These are phyloP conservation scores for Lepidurus packardi DNA, from an alignment of 1,140 invertebrate species.

Conservation along the genomic window DNA sequence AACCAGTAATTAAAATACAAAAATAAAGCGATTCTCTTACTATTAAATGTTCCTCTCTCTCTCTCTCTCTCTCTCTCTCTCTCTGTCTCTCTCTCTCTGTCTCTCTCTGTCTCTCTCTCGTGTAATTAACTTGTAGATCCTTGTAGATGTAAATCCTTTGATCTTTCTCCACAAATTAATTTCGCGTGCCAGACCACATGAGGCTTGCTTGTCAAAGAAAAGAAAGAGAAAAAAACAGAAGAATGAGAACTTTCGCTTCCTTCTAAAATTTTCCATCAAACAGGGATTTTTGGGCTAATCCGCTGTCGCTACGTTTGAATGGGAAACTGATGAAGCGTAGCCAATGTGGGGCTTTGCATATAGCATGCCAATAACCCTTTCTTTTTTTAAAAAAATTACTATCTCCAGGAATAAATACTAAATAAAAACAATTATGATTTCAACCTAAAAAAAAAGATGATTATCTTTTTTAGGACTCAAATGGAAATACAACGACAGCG, in stretches of 20 bases:
- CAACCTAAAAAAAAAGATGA: neutral
- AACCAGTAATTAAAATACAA: no score
- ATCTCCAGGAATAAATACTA: neutral
- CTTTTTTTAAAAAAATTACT: neutral
- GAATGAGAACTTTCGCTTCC: neutral
- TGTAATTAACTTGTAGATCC: no score
- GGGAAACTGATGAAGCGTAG: slow-evolving; percentile 3
- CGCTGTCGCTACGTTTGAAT: slow-evolving; percentile 9
- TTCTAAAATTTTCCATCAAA: neutral
- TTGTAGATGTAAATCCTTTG: no score
- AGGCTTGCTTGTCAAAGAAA: neutral
- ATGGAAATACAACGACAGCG: neutral
- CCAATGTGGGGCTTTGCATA: neutral
- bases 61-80: no score
- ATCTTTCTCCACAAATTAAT: neutral
- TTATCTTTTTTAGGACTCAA: neutral
- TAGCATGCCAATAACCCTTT: slow-evolving; percentile 13
- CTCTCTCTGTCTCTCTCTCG: no score
- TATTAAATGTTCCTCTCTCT: no score
- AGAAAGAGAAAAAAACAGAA: neutral
- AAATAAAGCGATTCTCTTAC: no score
- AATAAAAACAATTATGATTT: neutral
- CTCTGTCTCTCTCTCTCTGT: no score
- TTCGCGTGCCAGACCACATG: neutral
- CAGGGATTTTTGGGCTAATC: neutral